Base-by-base conservation (phyloP, 2,797 vertebrate genomes). In the Oreortyx pictus region DNA sequence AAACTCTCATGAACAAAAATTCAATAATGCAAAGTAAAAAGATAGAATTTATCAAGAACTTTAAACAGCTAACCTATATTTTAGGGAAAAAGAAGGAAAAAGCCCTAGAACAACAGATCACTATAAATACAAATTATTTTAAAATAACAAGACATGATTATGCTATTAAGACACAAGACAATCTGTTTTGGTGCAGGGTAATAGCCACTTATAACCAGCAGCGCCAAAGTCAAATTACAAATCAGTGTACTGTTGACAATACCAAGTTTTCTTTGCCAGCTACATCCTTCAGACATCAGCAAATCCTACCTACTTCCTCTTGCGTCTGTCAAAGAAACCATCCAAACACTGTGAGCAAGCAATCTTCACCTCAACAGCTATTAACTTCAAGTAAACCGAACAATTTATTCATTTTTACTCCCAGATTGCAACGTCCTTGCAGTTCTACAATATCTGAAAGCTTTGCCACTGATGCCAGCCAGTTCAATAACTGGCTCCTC, bases 221-320 rank as follows among this genome's bases (percentile, higher is more conserved):
- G 77, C 57, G 88, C 64, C 60, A 89, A 86, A 90, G 82, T 73
- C 17, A 1, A 70, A 70, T 86, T 88, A 90, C 64, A 94, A 68
- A 91, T 92, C 93, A 37, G 57, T 11, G 46, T 67, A 83, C 8
- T 95, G 89, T 93, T 96, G 94, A 92, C 87, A 95, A 57, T 50
- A 91, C 68, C 35, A 83, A 91, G 71, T 92, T 91, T 95, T 94
- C 85, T 77, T 68, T 88, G 93, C 65, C 93, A 96, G 65, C 77
- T 86, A 88, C 71, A 85, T 92, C 80, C 84, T 92, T 89, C 44
- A 92, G 89, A 84, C 86, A 92, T 77, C 89, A 89, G 77, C 92
- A 95, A 95, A 96, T 95, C 93, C 92, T 95, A 96, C 96, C 96
- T 96, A 93, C 94, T 95, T 95, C 94, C 96, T 95, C 89, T 91